phyloP scores from a whole-genome alignment of 1,140 invertebrate genomes.

The Drosophila carrolli region DNA sequence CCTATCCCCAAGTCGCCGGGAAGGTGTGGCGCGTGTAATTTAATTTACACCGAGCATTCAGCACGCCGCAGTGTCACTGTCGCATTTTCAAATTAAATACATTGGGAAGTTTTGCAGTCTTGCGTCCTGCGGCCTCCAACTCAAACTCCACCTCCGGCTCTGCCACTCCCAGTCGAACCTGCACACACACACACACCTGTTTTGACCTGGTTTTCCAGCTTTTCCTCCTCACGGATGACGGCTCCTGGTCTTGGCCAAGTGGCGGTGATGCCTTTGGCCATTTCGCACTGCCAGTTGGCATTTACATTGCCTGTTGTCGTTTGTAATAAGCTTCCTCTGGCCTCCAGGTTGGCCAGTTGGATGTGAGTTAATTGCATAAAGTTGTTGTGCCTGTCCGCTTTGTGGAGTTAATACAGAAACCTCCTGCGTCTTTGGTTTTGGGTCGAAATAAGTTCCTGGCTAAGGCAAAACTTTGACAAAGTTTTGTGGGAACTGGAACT shows the following conservation, averaged over 20 bases:
- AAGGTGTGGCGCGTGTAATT: slow-evolving; percentile 54
- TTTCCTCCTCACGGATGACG: slow-evolving; percentile 7
- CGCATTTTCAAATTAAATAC: slow-evolving; percentile 64
- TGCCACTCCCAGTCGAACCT: not conserved
- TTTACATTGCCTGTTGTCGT: slow-evolving; percentile 48
- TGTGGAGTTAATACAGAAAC: slow-evolving; percentile 5
- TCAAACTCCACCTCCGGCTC: not conserved
- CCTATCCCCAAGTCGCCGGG: slow-evolving; percentile 21
- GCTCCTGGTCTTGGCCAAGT: slow-evolving; percentile 19
- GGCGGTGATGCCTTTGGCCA: slow-evolving; percentile 22
- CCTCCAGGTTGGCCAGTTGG: slow-evolving; percentile 1
- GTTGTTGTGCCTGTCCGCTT: slow-evolving; percentile 25
- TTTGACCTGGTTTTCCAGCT: slow-evolving; percentile 46
- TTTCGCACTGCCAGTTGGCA: slow-evolving; percentile 51
- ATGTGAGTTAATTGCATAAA: slow-evolving; percentile 47
- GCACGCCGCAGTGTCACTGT: slow-evolving; percentile 56
- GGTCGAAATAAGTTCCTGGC: slow-evolving; percentile 29
- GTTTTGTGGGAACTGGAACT: not conserved
- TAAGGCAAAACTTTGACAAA: slow-evolving; percentile 24
- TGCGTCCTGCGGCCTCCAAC: not conserved
- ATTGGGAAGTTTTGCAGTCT: slow-evolving; percentile 28
- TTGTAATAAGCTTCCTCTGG: slow-evolving; percentile 45
- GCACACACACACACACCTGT: slow-evolving; percentile 29
- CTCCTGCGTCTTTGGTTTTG: slow-evolving; percentile 19
- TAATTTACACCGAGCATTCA: slow-evolving; percentile 57